Evolutionary conservation across 2,888 invertebrate species (phyloP).

Genomic region (Pinctada fucata): DNA sequence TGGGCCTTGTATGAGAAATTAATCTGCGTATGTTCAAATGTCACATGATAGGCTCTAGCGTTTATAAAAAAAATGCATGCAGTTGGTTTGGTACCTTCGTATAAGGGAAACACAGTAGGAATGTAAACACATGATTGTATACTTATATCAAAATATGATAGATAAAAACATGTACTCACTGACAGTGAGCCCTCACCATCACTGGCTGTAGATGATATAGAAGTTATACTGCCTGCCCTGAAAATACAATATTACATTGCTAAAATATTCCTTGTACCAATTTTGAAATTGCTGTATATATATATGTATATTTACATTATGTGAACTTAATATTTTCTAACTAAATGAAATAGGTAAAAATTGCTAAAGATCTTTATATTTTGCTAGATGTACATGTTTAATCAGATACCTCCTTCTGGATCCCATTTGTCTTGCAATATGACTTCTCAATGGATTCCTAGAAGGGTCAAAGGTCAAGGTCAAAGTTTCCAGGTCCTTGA

Average conservation of each 20-base stretch:
- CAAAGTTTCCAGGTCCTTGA: slow-evolving; percentile 76
- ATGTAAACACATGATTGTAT: too few relatives aligned
- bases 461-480: slow-evolving; percentile 82
- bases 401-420: slow-evolving; percentile 50
- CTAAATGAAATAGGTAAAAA: too few relatives aligned
- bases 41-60: too few relatives aligned
- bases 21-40: too few relatives aligned
- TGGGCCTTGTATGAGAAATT: too few relatives aligned
- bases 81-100: too few relatives aligned
- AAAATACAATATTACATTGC: slow-evolving; percentile 10
- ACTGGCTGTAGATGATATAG: slow-evolving; percentile 54
- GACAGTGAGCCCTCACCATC: slow-evolving; percentile 40
- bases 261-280: not conserved
- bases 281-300: not conserved
- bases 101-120: too few relatives aligned
- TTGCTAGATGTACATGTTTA: too few relatives aligned
- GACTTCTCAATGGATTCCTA: slow-evolving; percentile 76
- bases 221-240: slow-evolving; percentile 58
- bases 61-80: too few relatives aligned
- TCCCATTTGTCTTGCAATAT: slow-evolving; percentile 50
- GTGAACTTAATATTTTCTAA: too few relatives aligned
- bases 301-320: not conserved
- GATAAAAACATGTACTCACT: not conserved
- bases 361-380: too few relatives aligned
- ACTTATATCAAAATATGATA: too few relatives aligned